phyloP scores from a whole-genome alignment of 2,888 invertebrate species.

The Elmis aenea region DNA sequence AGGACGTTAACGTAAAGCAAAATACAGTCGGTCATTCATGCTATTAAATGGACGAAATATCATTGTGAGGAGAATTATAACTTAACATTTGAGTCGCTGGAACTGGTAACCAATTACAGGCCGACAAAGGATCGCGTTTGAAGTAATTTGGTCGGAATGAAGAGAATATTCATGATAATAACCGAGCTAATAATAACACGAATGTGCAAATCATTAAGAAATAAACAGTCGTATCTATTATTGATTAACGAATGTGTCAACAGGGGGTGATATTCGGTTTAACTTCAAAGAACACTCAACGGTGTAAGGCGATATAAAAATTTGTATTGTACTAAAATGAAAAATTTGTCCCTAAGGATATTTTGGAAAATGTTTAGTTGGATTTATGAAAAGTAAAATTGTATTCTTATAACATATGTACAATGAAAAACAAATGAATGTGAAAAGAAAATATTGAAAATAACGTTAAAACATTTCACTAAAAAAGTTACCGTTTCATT shows the following conservation, averaged over 20 bases:
- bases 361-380: too few relatives aligned
- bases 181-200: conserved; percentile 27
- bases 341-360: too few relatives aligned
- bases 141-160: conserved; percentile 29
- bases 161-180: conserved; percentile 16
- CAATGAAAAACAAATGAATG: too few relatives aligned
- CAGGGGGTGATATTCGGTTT: conserved; percentile 31
- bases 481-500: too few relatives aligned
- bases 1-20: too few relatives aligned
- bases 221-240: conserved; percentile 40
- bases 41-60: not conserved
- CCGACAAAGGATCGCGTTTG: conserved; percentile 32
- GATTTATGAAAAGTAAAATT: too few relatives aligned
- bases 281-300: conserved; percentile 29
- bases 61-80: not conserved
- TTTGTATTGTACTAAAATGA: too few relatives aligned
- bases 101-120: conserved; percentile 30
- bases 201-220: conserved; percentile 37
- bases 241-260: conserved; percentile 39
- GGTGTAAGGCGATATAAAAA: too few relatives aligned
- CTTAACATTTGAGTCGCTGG: not conserved
- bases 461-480: too few relatives aligned
- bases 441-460: too few relatives aligned
- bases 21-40: too few relatives aligned
- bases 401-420: too few relatives aligned